Percentiles rank a stretch among this genome's conserved stretches.
These are phyloP conservation scores for Rhombomys opimus DNA, from an alignment of 2,113 vertebrate genomes.

Conservation along the genomic window DNA sequence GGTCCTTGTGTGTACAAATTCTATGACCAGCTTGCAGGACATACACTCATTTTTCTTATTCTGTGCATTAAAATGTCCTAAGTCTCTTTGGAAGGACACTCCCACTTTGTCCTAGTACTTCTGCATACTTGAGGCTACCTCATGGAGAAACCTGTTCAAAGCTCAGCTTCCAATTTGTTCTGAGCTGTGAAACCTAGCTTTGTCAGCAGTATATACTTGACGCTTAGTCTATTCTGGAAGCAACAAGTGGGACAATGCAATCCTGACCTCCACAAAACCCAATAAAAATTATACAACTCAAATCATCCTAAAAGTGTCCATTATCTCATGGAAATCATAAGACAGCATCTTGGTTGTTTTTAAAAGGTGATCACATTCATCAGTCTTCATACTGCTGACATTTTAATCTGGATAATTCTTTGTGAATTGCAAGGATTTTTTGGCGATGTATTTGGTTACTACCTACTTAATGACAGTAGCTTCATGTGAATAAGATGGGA, in stretches of 20 bases:
- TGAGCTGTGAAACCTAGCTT: neutral
- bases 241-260: neutral
- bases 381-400: neutral
- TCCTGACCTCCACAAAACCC: neutral
- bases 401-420: neutral
- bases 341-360: neutral
- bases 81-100: neutral
- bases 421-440: neutral
- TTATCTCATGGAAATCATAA: neutral
- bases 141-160: neutral
- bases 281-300: neutral
- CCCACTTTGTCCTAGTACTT: neutral
- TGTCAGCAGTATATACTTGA: neutral
- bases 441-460: neutral
- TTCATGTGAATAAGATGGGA: neutral
- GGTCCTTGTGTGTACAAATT: fast-evolving
- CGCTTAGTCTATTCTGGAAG: neutral
- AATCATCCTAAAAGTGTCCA: neutral
- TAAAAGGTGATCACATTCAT: neutral
- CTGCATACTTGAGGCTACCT: neutral
- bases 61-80: neutral
- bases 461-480: neutral
- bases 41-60: neutral
- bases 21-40: too few relatives aligned
- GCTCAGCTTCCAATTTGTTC: neutral